These are phyloP conservation scores for Vespertilio murinus DNA, from an alignment of 2,797 vertebrate species.

Conservation along the genomic window DNA sequence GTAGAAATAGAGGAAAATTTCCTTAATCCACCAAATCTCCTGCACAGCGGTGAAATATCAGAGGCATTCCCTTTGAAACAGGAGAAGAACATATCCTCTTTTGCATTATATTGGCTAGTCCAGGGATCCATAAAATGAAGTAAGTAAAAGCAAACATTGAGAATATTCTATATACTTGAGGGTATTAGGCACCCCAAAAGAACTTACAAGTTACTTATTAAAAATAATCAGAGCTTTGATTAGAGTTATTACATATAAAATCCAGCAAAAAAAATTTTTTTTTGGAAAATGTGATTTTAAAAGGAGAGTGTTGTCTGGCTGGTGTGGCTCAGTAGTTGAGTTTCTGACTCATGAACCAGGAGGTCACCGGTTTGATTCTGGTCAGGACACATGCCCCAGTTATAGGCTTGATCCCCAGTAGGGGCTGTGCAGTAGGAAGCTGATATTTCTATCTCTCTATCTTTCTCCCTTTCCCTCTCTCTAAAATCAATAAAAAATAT, in stretches of 20 bases:
- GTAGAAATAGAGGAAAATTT: background rate
- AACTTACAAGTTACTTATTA: background rate
- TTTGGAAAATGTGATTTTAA: slow-evolving; percentile 32
- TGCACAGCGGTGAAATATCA: background rate
- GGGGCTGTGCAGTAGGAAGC: no score
- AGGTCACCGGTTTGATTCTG: no score
- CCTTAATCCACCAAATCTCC: background rate
- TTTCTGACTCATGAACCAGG: no score
- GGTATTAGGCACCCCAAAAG: background rate
- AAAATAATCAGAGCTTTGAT: background rate
- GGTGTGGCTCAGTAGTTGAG: no score
- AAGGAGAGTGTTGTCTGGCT: background rate
- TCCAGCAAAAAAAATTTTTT: background rate
- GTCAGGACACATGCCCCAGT: no score
- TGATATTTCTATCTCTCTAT: no score
- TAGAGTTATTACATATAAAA: background rate
- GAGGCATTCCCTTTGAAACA: background rate
- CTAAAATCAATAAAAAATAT: no score
- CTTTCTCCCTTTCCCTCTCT: no score
- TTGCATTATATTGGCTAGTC: background rate
- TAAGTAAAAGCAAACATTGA: background rate
- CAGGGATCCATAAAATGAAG: background rate
- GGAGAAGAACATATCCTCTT: background rate
- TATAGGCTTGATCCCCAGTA: no score
- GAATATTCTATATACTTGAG: background rate